Percentiles rank a stretch among this genome's conserved stretches.
Conservation (phyloP, 1,140 invertebrate species). For the Nylanderia fulva region DNA sequence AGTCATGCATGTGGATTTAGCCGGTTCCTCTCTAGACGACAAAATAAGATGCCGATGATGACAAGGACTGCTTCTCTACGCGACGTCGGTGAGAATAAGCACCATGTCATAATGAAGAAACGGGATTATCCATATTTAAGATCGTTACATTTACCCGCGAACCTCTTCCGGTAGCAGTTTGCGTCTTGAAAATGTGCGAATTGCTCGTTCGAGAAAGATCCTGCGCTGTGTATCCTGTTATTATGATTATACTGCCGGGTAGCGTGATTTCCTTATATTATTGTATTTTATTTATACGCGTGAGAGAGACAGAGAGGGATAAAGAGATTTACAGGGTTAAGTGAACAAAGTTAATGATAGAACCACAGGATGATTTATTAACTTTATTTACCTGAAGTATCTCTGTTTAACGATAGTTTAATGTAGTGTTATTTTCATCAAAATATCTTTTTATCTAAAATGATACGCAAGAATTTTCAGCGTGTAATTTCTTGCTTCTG, state of each 20-base stretch:
- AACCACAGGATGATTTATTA: too few species aligned
- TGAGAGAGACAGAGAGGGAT: too few species aligned
- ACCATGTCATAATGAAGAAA: constrained; percentile 29
- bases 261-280: background rate
- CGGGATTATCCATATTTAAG: constrained; percentile 48
- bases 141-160: constrained; percentile 33
- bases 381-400: too few species aligned
- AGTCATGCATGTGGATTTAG: constrained; percentile 63
- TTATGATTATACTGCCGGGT: background rate
- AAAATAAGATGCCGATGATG: background rate
- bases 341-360: too few species aligned
- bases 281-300: too few species aligned
- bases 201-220: background rate
- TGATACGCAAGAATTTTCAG: too few species aligned
- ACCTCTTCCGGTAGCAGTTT: constrained; percentile 10
- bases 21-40: constrained; percentile 57
- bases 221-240: background rate
- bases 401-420: too few species aligned
- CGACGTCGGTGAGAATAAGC: constrained; percentile 15
- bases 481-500: too few species aligned
- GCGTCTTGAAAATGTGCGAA: constrained; percentile 6
- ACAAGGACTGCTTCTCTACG: constrained; percentile 8
- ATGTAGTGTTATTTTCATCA: too few species aligned
- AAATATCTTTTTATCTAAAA: too few species aligned
- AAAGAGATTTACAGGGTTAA: too few species aligned